phyloP scores from a whole-genome alignment of 2,113 vertebrate species.

The Alexandromys fortis region DNA sequence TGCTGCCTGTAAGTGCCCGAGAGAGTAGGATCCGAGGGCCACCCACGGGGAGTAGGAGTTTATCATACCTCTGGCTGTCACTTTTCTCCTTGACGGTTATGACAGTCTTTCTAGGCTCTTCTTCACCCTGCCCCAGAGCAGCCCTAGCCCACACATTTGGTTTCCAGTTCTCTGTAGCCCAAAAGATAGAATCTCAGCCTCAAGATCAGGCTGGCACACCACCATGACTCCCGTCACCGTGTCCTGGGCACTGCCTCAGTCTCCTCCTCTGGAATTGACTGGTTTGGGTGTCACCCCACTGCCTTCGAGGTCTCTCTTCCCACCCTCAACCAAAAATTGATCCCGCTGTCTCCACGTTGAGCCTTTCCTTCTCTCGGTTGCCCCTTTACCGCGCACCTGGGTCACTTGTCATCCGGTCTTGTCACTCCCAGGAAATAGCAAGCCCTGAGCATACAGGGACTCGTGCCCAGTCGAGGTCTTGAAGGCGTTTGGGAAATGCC shows the following conservation, averaged over 20 bases:
- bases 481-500: neutral
- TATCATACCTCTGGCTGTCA: neutral
- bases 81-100: neutral
- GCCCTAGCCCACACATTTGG: neutral
- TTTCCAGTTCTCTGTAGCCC: neutral
- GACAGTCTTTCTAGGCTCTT: neutral
- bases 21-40: neutral
- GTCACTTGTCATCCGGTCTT: neutral
- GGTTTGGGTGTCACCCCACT: neutral
- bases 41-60: neutral
- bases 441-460: neutral
- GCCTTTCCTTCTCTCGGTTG: neutral
- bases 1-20: neutral
- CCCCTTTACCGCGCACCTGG: neutral
- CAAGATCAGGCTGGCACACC: neutral
- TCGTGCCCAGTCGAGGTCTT: neutral
- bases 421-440: neutral
- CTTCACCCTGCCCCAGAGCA: neutral
- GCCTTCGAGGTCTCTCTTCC: neutral
- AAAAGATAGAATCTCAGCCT: neutral
- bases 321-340: neutral
- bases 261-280: neutral
- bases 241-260: accelerated
- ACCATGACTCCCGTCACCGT: neutral
- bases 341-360: neutral